These are phyloP conservation scores for Rousettus leschenaultii DNA, from an alignment of 2,113 vertebrate genomes.

Conservation along the genomic window DNA sequence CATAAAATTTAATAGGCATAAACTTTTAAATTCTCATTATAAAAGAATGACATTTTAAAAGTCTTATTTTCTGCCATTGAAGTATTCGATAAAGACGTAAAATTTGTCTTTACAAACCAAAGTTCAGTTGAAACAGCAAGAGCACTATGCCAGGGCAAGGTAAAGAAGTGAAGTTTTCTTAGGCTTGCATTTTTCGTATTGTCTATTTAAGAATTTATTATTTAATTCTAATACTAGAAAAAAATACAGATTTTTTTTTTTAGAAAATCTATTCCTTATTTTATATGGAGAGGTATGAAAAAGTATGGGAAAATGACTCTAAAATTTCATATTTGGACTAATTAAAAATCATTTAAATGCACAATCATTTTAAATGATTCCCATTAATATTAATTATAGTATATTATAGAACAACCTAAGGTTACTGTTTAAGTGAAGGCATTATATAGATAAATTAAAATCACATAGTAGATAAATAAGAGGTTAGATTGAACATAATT, in stretches of 20 bases:
- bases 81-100: not conserved
- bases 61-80: not conserved
- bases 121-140: not conserved
- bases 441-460: not conserved
- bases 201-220: not conserved
- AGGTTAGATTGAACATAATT: not conserved
- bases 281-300: not conserved
- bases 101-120: conserved; percentile 13
- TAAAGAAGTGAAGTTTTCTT: not conserved
- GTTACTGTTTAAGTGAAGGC: not conserved
- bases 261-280: not conserved
- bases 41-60: not conserved
- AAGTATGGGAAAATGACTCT: not conserved
- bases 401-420: not conserved
- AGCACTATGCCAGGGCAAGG: not conserved
- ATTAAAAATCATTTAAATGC: not conserved
- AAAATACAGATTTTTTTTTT: not conserved
- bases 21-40: not conserved
- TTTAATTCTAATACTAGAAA: not conserved
- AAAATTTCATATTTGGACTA: not conserved
- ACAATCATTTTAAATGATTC: not conserved
- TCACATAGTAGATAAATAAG: not conserved
- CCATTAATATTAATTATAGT: not conserved
- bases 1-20: not conserved
- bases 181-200: not conserved